phyloP scores from a whole-genome alignment of 37 sponge, comb jelly and placozoan genomes.

The Eunapius fragilis region DNA sequence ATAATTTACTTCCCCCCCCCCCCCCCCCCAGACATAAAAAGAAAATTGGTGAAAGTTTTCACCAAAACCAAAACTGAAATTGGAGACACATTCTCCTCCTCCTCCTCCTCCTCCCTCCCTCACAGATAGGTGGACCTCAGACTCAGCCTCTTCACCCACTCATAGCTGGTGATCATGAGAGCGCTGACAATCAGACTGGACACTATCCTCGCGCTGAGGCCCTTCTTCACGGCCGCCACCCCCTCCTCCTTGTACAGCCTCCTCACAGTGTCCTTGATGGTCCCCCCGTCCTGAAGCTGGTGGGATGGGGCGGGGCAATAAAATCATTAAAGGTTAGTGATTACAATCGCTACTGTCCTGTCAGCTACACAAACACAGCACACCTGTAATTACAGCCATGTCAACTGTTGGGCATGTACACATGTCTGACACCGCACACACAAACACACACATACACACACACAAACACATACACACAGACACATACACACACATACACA shows the following conservation, averaged over 20 bases:
- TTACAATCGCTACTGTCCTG: no score
- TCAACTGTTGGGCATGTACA: no score
- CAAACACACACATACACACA: no score
- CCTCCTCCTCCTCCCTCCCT: no score
- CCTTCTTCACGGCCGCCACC: slow-evolving; percentile 57
- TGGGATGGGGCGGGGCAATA: not conserved
- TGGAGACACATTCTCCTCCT: not conserved
- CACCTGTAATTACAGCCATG: no score
- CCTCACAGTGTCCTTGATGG: slow-evolving; percentile 32
- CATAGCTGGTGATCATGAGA: slow-evolving; percentile 84
- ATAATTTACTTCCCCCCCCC: not conserved
- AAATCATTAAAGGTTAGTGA: not conserved
- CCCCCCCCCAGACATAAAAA: not conserved
- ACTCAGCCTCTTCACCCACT: slow-evolving; percentile 87
- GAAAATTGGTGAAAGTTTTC: not conserved
- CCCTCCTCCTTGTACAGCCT: slow-evolving; percentile 91
- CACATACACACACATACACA: not conserved
- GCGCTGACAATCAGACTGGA: slow-evolving; percentile 71
- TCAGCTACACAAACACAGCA: no score
- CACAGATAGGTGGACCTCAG: slow-evolving; percentile 9
- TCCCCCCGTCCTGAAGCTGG: slow-evolving; percentile 61
- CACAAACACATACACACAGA: not conserved
- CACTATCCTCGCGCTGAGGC: slow-evolving; percentile 86
- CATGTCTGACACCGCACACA: no score
- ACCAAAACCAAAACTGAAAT: not conserved